Evolutionary conservation across 2,113 vertebrate species (phyloP).

Genomic region (Sinosuthora webbiana): DNA sequence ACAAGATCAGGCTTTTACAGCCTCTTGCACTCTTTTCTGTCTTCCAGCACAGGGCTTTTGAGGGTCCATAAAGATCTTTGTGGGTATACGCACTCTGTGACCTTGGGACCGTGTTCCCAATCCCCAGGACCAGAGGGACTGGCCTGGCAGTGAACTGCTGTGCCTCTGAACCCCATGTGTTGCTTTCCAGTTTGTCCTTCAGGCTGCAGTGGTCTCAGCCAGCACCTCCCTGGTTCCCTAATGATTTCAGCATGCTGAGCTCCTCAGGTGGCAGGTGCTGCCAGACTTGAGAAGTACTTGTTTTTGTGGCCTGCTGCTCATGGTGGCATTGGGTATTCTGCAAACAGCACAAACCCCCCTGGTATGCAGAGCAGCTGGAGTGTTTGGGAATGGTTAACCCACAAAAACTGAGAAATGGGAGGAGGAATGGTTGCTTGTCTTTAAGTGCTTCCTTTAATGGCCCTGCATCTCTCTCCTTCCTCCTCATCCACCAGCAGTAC

Average conservation of each 20-base stretch:
- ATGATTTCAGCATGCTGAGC: neutral
- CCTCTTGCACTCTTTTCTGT: neutral
- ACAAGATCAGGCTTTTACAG: neutral
- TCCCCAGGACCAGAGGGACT: neutral
- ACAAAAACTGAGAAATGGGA: neutral
- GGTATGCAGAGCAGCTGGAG: neutral
- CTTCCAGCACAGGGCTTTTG: neutral
- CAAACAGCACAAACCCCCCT: neutral
- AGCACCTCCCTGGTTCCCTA: accelerated
- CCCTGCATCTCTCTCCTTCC: neutral
- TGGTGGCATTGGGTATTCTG: neutral
- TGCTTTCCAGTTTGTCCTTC: neutral
- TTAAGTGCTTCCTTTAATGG: neutral
- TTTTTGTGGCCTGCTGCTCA: neutral
- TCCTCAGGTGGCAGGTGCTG: neutral
- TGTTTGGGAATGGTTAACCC: neutral
- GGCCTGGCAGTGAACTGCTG: neutral
- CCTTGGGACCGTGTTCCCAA: accelerated
- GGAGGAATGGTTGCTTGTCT: neutral
- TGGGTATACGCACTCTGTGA: accelerated
- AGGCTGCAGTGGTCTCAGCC: neutral
- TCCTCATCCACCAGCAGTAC: neutral
- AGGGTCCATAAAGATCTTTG: accelerated
- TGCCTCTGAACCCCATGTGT: accelerated
- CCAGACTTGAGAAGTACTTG: neutral